These are phyloP conservation scores for Suncus etruscus DNA, from an alignment of 2,113 vertebrate species.

Conservation along the genomic window DNA sequence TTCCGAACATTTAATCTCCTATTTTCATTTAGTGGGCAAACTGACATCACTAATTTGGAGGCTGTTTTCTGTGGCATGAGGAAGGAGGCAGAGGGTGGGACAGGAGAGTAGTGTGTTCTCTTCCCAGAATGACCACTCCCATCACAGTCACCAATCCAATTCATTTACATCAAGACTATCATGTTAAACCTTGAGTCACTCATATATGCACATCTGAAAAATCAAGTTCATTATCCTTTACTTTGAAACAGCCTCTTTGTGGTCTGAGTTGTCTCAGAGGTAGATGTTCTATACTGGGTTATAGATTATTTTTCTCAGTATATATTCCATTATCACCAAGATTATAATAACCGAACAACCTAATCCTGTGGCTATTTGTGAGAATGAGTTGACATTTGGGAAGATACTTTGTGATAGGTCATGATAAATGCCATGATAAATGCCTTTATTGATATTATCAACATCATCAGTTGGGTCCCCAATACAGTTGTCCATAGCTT, in stretches of 20 bases:
- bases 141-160: too few species aligned
- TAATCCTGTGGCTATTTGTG: neutral
- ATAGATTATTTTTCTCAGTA: conserved; percentile 14
- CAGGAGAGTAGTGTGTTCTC: neutral
- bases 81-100: neutral
- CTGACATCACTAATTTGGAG: neutral
- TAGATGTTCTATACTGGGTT: neutral
- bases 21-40: conserved; percentile 37
- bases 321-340: conserved; percentile 29
- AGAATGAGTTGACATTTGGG: neutral
- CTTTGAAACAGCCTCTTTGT: conserved; percentile 13
- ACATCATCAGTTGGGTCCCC: neutral
- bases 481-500: neutral
- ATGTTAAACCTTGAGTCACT: neutral
- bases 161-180: neutral
- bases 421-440: neutral
- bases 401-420: neutral
- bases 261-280: neutral
- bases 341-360: neutral
- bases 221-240: neutral
- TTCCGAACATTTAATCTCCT: conserved; percentile 56
- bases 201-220: neutral
- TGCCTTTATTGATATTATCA: conserved; percentile 15
- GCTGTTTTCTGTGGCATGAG: conserved; percentile 5
- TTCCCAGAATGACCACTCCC: neutral